phyloP scores from a whole-genome alignment of 2,888 invertebrate genomes.

The Hedya salicella region DNA sequence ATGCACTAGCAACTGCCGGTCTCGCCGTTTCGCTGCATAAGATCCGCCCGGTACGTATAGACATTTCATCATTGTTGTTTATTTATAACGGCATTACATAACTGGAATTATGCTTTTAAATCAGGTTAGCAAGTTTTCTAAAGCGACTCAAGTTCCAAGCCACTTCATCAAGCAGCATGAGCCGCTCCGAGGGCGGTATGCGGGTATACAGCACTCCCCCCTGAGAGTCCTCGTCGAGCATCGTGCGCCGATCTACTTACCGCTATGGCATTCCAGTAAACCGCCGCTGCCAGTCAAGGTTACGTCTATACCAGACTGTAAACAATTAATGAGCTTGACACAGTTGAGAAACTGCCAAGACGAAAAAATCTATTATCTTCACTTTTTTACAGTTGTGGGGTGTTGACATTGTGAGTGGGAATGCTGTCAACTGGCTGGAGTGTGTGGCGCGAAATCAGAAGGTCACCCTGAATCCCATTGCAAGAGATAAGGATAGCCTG shows the following conservation, averaged over 20 bases:
- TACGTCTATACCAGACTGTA: conserved; percentile 45
- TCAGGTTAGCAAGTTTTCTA: conserved; percentile 87
- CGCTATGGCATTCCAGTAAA: conserved; percentile 80
- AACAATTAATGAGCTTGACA: conserved; percentile 45
- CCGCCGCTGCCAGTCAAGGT: conserved; percentile 83
- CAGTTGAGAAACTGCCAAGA: conserved; percentile 49
- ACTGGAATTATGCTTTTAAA: conserved; percentile 55
- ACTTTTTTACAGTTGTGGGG: conserved; percentile 75
- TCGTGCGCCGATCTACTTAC: conserved; percentile 82
- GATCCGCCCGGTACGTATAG: conserved; percentile 84
- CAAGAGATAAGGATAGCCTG: conserved; percentile 73
- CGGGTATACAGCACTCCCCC: conserved; percentile 81
- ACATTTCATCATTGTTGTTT: conserved; percentile 43
- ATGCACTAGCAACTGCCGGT: conserved; percentile 84
- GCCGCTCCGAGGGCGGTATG: conserved; percentile 79
- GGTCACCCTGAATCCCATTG: conserved; percentile 79
- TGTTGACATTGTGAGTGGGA: conserved; percentile 76
- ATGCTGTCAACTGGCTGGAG: conserved; percentile 86
- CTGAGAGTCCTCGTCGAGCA: conserved; percentile 83
- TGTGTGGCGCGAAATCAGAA: conserved; percentile 79
- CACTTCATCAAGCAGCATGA: conserved; percentile 83
- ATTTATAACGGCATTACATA: conserved; percentile 67
- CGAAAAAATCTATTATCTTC: conserved; percentile 42
- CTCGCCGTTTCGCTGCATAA: conserved; percentile 83
- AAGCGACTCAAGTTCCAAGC: conserved; percentile 84